These are phyloP conservation scores for Tachycineta bicolor DNA, from an alignment of 2,113 vertebrate species.

Conservation along the genomic window DNA sequence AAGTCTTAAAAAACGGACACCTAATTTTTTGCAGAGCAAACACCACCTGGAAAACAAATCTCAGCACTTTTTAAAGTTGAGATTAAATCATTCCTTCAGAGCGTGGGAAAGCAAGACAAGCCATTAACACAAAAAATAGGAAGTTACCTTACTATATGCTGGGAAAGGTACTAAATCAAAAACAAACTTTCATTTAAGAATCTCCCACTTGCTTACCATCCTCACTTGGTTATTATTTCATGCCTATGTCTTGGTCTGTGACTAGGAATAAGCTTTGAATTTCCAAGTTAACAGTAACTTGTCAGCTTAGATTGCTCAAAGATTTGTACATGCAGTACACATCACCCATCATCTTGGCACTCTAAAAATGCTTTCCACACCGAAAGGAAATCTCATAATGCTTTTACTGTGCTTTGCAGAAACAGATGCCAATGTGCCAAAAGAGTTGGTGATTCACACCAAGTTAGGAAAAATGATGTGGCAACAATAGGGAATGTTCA, in stretches of 20 bases:
- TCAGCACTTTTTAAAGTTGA: neutral
- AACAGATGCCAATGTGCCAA: neutral
- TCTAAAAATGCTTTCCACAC: neutral
- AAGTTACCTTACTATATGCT: neutral
- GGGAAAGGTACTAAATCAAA: neutral
- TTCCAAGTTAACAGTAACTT: neutral
- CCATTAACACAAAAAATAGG: neutral
- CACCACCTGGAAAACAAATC: slow-evolving; percentile 17
- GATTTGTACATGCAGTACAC: neutral
- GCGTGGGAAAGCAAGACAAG: neutral
- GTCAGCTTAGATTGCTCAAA: neutral
- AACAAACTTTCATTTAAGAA: neutral
- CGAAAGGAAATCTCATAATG: neutral
- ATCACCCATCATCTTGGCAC: neutral
- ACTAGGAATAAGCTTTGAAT: neutral
- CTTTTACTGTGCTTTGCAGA: neutral
- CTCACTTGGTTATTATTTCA: neutral
- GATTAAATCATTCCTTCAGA: neutral
- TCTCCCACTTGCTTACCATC: neutral
- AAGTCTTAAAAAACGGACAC: neutral
- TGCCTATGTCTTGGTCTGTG: neutral
- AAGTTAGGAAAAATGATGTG: neutral
- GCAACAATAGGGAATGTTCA: neutral
- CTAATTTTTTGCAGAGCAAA: neutral
- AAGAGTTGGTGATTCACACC: neutral